A percentile compares a stretch with the other conserved stretches of the same genome.
These are phyloP conservation scores for Ciconia nigra DNA, from an alignment of 2,797 vertebrate genomes.

Conservation along the genomic window DNA sequence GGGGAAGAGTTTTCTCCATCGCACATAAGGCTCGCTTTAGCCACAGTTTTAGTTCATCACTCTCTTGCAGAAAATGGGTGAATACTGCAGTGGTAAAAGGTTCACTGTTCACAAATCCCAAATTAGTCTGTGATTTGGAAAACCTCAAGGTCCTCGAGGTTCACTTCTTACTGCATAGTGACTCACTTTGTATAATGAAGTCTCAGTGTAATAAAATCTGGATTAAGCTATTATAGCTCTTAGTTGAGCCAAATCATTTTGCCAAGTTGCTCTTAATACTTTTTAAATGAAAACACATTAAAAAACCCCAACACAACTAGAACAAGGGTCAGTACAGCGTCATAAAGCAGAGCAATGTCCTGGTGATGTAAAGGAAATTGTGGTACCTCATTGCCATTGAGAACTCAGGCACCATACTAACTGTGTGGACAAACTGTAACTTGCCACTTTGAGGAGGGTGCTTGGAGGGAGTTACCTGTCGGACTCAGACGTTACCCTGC, in stretches of 20 bases:
- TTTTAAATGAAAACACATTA: slow-evolving; percentile 64
- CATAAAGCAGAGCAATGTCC: slow-evolving; percentile 55
- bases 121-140: neutral
- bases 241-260: slow-evolving; percentile 21
- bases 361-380: slow-evolving; percentile 14
- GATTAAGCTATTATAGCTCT: slow-evolving; percentile 51
- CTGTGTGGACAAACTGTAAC: neutral
- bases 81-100: neutral
- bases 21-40: accelerated
- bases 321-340: slow-evolving; percentile 33
- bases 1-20: neutral
- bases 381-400: neutral
- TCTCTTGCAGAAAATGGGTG: neutral
- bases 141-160: neutral
- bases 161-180: neutral
- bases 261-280: slow-evolving; percentile 56
- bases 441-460: neutral
- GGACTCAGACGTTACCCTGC: neutral
- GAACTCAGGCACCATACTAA: neutral
- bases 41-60: neutral
- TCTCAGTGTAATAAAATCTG: slow-evolving; percentile 54
- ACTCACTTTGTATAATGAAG: neutral
- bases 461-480: neutral
- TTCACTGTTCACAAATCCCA: neutral
- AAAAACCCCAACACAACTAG: neutral